A percentile compares a stretch with the other conserved stretches of the same genome.
These are phyloP conservation scores for Metaphire vulgaris DNA, from an alignment of 1,140 invertebrate species.

Conservation along the genomic window DNA sequence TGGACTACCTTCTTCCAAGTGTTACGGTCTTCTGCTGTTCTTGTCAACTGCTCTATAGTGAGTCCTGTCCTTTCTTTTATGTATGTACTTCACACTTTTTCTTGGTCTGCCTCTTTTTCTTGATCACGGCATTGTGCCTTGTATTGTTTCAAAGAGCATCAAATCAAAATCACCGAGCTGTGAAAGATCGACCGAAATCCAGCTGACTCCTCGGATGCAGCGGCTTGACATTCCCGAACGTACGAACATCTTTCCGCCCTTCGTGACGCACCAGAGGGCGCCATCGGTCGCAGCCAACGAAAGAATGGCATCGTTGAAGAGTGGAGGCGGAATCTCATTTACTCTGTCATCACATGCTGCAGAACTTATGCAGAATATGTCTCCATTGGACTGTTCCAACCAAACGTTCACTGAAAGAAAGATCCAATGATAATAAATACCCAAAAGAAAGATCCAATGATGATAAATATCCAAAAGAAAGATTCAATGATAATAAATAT, in stretches of 20 bases:
- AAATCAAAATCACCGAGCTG: constrained; percentile 57
- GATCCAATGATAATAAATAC: too few species aligned
- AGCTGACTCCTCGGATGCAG: constrained; percentile 49
- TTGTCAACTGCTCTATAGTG: too few species aligned
- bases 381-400: constrained; percentile 49
- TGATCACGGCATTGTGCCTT: too few species aligned
- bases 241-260: constrained; percentile 50
- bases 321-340: constrained; percentile 32
- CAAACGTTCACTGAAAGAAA: constrained; percentile 48
- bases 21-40: too few species aligned
- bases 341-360: constrained; percentile 11
- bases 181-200: constrained; percentile 51
- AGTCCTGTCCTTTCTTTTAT: too few species aligned
- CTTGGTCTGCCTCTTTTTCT: too few species aligned
- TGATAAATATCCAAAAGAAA: too few species aligned
- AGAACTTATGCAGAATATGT: constrained; percentile 48
- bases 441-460: too few species aligned
- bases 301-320: constrained; percentile 31
- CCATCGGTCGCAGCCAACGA: constrained; percentile 46
- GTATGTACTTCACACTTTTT: too few species aligned
- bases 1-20: too few species aligned
- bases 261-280: constrained; percentile 54
- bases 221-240: constrained; percentile 49
- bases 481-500: too few species aligned
- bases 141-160: too few species aligned